These are phyloP conservation scores for Meloidogyne hapla DNA, from an alignment of 1,140 invertebrate species.

Conservation along the genomic window DNA sequence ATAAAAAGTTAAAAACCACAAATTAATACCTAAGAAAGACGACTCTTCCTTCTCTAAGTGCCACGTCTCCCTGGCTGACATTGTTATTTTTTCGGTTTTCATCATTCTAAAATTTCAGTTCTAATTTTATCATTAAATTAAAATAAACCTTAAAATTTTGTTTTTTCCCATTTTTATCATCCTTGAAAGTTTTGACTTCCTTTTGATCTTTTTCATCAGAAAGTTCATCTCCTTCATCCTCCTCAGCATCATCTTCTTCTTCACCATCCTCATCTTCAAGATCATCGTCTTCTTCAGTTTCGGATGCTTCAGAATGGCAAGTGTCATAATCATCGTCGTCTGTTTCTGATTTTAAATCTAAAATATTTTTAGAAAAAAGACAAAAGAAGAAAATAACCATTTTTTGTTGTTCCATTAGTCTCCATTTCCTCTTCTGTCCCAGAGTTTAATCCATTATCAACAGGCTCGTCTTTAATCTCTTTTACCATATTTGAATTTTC, in stretches of 20 bases:
- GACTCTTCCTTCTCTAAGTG: slow-evolving; percentile 44
- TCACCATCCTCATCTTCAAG: slow-evolving; percentile 26
- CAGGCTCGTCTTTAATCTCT: slow-evolving; percentile 16
- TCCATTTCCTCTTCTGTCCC: slow-evolving; percentile 23
- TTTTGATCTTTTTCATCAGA: slow-evolving; percentile 24
- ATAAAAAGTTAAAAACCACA: not conserved
- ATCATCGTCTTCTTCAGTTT: slow-evolving; percentile 21
- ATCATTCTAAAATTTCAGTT: not conserved
- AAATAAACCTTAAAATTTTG: not conserved
- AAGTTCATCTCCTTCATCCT: slow-evolving; percentile 33
- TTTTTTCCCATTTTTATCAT: not conserved
- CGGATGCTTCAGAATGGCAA: not conserved
- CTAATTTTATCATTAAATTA: not conserved
- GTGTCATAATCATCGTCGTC: slow-evolving; percentile 13
- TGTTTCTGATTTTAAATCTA: not conserved
- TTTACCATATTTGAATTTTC: not conserved
- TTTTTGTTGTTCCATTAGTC: not conserved
- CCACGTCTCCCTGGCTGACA: slow-evolving; percentile 30
- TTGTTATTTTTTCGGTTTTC: slow-evolving; percentile 9
- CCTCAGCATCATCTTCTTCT: slow-evolving; percentile 20
- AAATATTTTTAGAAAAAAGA: slow-evolving; percentile 13
- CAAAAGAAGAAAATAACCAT: not conserved
- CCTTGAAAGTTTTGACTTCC: not conserved
- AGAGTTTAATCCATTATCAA: not conserved
- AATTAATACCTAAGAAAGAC: slow-evolving; percentile 43